Evolutionary conservation across 2,888 invertebrate species (phyloP).

Genomic region (Orthonychiurus folsomi): DNA sequence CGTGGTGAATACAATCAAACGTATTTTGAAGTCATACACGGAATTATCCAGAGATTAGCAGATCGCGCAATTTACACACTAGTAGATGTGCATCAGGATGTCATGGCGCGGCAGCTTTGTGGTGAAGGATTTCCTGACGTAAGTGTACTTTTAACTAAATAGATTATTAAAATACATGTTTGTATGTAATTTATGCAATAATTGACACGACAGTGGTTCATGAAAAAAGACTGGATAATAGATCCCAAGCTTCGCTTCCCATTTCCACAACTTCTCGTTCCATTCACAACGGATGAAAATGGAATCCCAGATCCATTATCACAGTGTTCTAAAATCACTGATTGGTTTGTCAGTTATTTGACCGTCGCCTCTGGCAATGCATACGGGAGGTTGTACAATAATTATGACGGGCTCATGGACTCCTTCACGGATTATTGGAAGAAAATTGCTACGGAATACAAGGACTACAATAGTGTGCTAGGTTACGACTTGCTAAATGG

Average conservation of each 20-base stretch:
- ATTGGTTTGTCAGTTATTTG: conserved; percentile 14
- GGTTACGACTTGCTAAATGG: conserved; percentile 14
- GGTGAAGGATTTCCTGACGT: conserved; percentile 15
- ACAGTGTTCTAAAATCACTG: conserved; percentile 8
- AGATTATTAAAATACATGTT: too few species aligned
- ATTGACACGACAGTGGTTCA: neutral
- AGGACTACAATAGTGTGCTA: conserved; percentile 4
- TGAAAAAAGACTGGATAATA: conserved; percentile 10
- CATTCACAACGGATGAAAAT: conserved; percentile 11
- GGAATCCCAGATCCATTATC: conserved; percentile 12
- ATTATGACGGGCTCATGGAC: conserved; percentile 13
- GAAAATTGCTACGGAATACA: conserved; percentile 4
- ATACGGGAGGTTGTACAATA: conserved; percentile 7
- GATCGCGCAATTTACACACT: conserved; percentile 12
- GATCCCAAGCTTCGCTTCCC: conserved; percentile 7
- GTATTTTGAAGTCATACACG: conserved; percentile 13
- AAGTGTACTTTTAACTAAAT: too few species aligned
- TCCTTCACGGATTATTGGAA: conserved; percentile 11
- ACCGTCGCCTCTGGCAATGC: conserved; percentile 8
- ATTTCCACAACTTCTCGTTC: conserved; percentile 8
- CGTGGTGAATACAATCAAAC: neutral
- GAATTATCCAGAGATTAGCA: conserved; percentile 5
- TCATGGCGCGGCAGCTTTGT: conserved; percentile 9
- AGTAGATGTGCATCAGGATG: conserved; percentile 15
- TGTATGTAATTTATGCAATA: conserved; percentile 2